phyloP scores from a whole-genome alignment of 2,888 invertebrate genomes.

The Yponomeuta malinellus region DNA sequence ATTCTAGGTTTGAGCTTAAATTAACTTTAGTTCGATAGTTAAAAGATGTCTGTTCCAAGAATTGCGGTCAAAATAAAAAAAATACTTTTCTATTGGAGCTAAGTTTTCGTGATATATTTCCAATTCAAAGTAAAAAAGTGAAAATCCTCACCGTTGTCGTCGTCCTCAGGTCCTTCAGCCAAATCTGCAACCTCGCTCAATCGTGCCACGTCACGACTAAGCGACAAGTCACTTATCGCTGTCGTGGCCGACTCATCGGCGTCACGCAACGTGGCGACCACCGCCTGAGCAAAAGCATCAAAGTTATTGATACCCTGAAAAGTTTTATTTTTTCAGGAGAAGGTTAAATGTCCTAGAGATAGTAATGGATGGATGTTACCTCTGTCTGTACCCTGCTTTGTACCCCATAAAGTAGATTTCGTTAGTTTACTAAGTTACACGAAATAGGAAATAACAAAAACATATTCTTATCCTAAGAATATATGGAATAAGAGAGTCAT shows the following conservation, averaged over 20 bases:
- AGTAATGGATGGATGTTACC: too few relatives aligned
- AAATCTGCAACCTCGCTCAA: conserved; percentile 83
- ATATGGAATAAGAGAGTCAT: too few relatives aligned
- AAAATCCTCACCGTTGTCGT: conserved; percentile 79
- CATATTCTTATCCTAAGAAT: too few relatives aligned
- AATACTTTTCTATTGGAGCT: background rate
- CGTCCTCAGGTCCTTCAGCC: conserved; percentile 83
- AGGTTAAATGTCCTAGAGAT: too few relatives aligned
- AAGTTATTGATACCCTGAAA: background rate
- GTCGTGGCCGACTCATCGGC: conserved; percentile 77
- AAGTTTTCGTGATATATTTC: background rate
- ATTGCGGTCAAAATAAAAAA: too few relatives aligned
- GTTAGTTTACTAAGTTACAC: too few relatives aligned
- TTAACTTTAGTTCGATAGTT: too few relatives aligned
- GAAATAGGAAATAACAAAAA: too few relatives aligned
- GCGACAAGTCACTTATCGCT: conserved; percentile 68
- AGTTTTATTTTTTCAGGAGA: background rate
- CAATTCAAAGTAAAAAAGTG: background rate
- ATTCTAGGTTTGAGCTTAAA: too few relatives aligned
- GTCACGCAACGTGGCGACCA: conserved; percentile 78
- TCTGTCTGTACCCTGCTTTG: too few relatives aligned
- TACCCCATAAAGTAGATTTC: too few relatives aligned
- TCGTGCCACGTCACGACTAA: conserved; percentile 82
- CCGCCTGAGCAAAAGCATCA: conserved; percentile 47
- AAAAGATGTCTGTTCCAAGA: too few relatives aligned